These are phyloP conservation scores for Lucifuga dentata DNA, from an alignment of 2,113 vertebrate genomes.

Conservation along the genomic window DNA sequence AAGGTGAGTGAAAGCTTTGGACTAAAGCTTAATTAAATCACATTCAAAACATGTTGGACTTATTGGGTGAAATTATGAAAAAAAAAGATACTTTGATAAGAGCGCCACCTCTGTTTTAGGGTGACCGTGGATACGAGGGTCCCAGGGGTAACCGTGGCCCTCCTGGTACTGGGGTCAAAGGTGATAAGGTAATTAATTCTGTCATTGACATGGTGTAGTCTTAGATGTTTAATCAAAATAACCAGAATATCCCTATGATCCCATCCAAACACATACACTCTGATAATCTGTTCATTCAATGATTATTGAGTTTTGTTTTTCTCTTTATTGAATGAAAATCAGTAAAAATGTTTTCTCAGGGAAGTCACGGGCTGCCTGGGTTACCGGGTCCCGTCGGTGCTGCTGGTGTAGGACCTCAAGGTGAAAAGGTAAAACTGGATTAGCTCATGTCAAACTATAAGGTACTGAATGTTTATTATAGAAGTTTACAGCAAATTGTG, in stretches of 20 bases:
- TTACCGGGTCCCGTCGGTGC: constrained; percentile 67
- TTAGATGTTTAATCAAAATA: no score
- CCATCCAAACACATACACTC: no score
- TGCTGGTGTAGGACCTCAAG: constrained; percentile 79
- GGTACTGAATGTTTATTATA: neutral
- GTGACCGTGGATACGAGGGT: constrained; percentile 87
- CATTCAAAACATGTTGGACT: no score
- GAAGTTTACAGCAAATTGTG: neutral
- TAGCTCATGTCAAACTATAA: neutral
- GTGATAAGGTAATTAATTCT: constrained; percentile 85
- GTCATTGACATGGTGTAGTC: no score
- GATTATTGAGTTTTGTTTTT: neutral
- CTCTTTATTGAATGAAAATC: neutral
- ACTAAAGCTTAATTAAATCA: no score
- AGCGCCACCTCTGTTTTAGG: constrained; percentile 76
- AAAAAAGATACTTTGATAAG: no score
- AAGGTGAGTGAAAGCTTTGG: constrained; percentile 82
- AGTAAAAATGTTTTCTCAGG: constrained; percentile 69
- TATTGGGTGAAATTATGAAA: no score
- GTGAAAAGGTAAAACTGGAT: constrained; percentile 77
- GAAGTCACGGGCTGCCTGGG: constrained; percentile 81
- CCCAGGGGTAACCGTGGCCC: constrained; percentile 80
- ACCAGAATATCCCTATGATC: no score
- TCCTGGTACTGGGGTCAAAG: constrained; percentile 84
- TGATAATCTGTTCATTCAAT: no score